Evolutionary conservation across 2,888 invertebrate species (phyloP), one percentile per base, ranked within the genome.

Genomic region (Laothoe populi): DNA sequence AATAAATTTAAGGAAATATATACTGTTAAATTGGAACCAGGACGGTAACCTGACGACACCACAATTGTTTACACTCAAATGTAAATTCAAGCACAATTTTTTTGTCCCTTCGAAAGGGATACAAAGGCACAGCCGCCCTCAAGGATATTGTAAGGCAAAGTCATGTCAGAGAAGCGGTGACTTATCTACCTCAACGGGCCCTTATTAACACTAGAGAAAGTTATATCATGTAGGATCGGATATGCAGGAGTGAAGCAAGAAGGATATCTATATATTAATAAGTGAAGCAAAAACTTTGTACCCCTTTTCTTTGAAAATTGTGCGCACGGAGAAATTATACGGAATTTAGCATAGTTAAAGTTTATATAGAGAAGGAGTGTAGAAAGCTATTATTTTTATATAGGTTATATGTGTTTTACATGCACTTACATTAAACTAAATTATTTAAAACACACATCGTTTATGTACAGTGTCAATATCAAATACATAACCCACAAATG

Each of bases 121-220:
- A 53, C 42, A 61, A 61, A 44, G 53, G 19, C 31, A 53, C 40
- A 60, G 38, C 21, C 46, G 21, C 60, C 35, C 60, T 60, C 11
- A 49, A 42, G 53, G 42, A 53, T 42, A 42, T 42, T 58, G 57
- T 19, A 40, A 42, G 60, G 42, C 21, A 53, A 60, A 48, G 48
- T 48, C 35, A 61, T 61, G 60, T 42, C 49, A 24, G 10, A 21
- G 19, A 60, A 40, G 42, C 42, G 60, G 40, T 61, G 60, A 61
- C 60, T 61, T 61, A 42, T 53, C 60, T 61, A 61, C 60, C 60
- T 61, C 42, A 21, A 21, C 49, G 53, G 38, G 26, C 53, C 42
- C 60, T 61, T 61, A 61, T 61, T 61, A 61, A 61, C 60, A 59
- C 38, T 38, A 59, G 59, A 26, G 58, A 49, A 62, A 59, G 62